phyloP scores from a whole-genome alignment of 2,797 vertebrate genomes.

The Micromesistius poutassou region DNA sequence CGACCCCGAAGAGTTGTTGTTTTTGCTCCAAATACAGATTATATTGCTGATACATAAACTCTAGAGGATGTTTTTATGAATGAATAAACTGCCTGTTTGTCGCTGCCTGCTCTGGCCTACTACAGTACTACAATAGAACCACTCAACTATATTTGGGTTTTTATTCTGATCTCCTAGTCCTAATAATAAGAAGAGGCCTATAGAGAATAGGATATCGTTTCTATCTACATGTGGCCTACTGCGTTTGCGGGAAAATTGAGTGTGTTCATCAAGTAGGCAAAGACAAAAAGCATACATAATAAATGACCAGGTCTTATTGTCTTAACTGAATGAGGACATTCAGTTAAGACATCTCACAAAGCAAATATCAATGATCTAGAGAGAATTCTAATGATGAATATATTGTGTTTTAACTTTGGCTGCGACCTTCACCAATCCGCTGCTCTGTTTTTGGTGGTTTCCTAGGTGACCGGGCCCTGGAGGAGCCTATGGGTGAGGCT shows the following conservation, averaged over 20 bases:
- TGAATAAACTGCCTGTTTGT: not conserved
- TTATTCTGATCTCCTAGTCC: not conserved
- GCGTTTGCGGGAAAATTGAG: too few relatives aligned
- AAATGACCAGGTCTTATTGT: not conserved
- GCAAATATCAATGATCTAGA: not conserved
- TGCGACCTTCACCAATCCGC: not conserved
- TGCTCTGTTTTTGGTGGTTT: not conserved
- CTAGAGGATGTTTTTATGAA: not conserved
- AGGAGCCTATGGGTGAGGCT: conserved; percentile 93
- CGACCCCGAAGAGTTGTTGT: too few relatives aligned
- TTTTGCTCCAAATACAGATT: not conserved
- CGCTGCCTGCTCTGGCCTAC: not conserved
- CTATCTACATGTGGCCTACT: too few relatives aligned
- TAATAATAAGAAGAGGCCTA: not conserved
- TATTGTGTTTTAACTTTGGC: not conserved
- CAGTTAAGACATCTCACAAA: not conserved
- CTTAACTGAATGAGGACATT: too few relatives aligned
- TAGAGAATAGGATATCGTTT: too few relatives aligned
- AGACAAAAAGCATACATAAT: not conserved
- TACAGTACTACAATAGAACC: not conserved
- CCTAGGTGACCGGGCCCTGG: conserved; percentile 93
- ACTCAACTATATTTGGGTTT: not conserved
- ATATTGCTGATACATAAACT: not conserved
- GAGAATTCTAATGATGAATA: not conserved
- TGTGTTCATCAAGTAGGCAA: too few relatives aligned